Evolutionary conservation across 2,888 invertebrate genomes (phyloP), one percentile per base, ranked within the genome.

Genomic region (Pseudanteris insignis): DNA sequence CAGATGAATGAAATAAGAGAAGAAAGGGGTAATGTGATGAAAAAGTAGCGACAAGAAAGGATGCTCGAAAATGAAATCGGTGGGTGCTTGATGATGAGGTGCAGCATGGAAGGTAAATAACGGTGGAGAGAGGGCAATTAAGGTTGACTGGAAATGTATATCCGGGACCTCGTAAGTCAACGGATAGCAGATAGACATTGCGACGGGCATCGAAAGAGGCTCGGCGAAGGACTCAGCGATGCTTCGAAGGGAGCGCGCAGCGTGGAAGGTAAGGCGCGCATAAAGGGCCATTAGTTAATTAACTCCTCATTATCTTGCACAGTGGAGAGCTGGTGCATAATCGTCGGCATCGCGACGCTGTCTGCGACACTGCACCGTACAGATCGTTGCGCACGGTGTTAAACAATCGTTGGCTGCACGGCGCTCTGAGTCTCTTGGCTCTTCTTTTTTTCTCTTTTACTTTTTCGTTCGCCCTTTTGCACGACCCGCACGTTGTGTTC

Each of bases 281-380:
- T 70, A 73, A 73, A 74, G 72, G 72, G 70, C 76, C 75, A 76
- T 76, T 76, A 76, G 75, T 75, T 76, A 75, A 76, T 76, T 76
- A 75, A 74, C 75, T 72, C 69, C 75, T 74, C 74, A 76, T 76
- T 76, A 75, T 74, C 71, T 70, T 68, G 59, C 68, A 68, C 68
- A 68, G 66, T 67, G 68, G 67, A 72, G 58, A 72, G 69, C 68
- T 68, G 66, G 67, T 66, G 70, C 67, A 73, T 70, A 69, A 71
- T 71, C 72, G 73, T 69, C 67, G 61, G 57, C 48, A 63, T 64
- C 63, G 65, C 46, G 63, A 64, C 66, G 67, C 64, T 68, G 68
- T 70, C 69, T 68, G 66, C 67, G 73, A 74, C 75, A 70, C 70
- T 67, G 66, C 55, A 55, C 64, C 65, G 66, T 58, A 72, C 72